A percentile compares a stretch with the other conserved stretches of the same genome.
phyloP scores from a whole-genome alignment of 1,140 invertebrate genomes.

The Lycorma delicatula region DNA sequence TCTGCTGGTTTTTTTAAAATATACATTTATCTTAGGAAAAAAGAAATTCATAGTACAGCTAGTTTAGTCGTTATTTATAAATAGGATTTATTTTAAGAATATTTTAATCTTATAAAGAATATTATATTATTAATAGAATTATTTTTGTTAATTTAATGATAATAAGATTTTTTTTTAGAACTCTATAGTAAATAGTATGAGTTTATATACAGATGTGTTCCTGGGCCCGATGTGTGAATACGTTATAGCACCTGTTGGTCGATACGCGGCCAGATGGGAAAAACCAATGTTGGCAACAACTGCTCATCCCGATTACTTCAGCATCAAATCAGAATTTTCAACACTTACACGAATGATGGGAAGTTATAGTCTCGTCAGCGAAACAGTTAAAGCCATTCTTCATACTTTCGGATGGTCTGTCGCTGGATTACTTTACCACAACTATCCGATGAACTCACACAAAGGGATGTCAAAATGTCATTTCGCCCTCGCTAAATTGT shows the following conservation, averaged over 20 bases:
- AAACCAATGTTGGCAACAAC: slow-evolving; percentile 81
- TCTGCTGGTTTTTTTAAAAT: too few relatives aligned
- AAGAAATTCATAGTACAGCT: too few relatives aligned
- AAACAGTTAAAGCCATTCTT: slow-evolving; percentile 57
- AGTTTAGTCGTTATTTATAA: too few relatives aligned
- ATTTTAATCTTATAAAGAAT: too few relatives aligned
- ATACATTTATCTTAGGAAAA: too few relatives aligned
- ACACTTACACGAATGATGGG: slow-evolving; percentile 81
- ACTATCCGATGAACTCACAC: slow-evolving; percentile 45
- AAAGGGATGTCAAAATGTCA: slow-evolving; percentile 63
- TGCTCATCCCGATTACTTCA: slow-evolving; percentile 72
- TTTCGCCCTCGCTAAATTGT: slow-evolving; percentile 60
- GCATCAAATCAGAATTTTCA: slow-evolving; percentile 57
- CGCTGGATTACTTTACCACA: slow-evolving; percentile 60
- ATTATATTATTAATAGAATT: too few relatives aligned
- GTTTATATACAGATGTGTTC: slow-evolving; percentile 74
- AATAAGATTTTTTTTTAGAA: too few relatives aligned
- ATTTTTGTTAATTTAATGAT: too few relatives aligned
- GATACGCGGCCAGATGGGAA: slow-evolving; percentile 79
- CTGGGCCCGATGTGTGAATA: slow-evolving; percentile 88
- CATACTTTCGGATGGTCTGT: slow-evolving; percentile 61
- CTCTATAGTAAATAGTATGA: too few relatives aligned
- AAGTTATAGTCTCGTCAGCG: slow-evolving; percentile 63
- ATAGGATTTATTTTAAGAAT: too few relatives aligned
- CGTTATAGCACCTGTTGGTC: slow-evolving; percentile 78